Base-by-base conservation (phyloP, 2,797 vertebrate species). In the Phrynocephalus vlangalii region DNA sequence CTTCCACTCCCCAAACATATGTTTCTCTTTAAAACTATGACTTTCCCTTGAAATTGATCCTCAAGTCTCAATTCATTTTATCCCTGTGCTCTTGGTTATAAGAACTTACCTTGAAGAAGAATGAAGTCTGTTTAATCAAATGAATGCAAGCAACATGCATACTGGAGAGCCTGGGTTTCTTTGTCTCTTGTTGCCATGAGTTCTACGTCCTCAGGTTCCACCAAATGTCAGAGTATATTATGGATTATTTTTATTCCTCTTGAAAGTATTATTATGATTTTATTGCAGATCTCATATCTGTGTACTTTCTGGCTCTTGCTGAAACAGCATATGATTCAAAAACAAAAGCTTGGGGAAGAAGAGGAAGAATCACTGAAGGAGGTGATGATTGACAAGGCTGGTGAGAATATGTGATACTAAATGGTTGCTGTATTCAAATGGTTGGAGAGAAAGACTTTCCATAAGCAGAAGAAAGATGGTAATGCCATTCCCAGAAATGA, bases 241-340 rank as follows among this genome's bases (percentile, higher is more conserved):
- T 6, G 7, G 18, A 44, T 28, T 86, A 0, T 50, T 82, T 68
- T 4, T 85, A 11, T 13, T 24, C 6, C 30, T 89, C 81, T 33
- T 80, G 68, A 80, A 91, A n/a, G 30, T 77, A 22, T 7, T 77
- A 80, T 26, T 6, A 30, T 79, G 67, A 1, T 91, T 91, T 88
- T 66, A 68, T 89, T 90, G 83, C 94, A 98, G 98, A 95, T 97
- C 63, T 92, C 97, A 87, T 97, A 93, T 90, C 92, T 93, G 24
- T 97, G 97, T 91, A 96, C 89, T 84, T 98, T 96, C 82, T 97
- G 97, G 96, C 89, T 97, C 94, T 96, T 97, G 96, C 96, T 98
- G 92, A 95, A 95, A 86, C 97, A 98, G 94, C 95, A 96, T 63
- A 90, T 96, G 67, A 96, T 93, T 78, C 96, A 97, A 87, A 94